Base-by-base conservation (phyloP, 2,113 vertebrate species). In the Bombycilla garrulus region DNA sequence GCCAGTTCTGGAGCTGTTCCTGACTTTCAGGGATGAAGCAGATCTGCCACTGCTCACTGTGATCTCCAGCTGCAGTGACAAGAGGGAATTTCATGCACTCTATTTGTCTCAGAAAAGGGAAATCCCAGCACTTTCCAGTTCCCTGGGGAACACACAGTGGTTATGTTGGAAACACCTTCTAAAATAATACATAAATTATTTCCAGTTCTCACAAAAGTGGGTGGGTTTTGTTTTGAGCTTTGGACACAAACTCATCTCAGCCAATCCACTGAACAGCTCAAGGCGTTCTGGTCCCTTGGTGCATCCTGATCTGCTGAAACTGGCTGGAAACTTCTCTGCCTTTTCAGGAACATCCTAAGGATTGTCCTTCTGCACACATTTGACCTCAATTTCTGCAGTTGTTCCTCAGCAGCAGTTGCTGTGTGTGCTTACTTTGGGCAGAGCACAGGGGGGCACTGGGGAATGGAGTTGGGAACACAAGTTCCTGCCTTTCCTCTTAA, bases 401-500 rank as follows among this genome's bases (percentile, higher is more conserved):
- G 8, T 18, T 26, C 57, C 61, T 81, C 13, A 42, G 15, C 25
- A 86, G 48, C 14, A 53, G 2, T 50, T 56, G 54, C 28, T 54
- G n/a, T 36, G 20, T 10, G 23, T 40, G 4, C 19, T 60, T 16
- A 8, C 28, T 47, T 50, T 29, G 44, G 35, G 77, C 22, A 66
- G 25, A 14, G 26, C 8, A 12, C 17, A 8, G 50, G 64, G 3
- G 4, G 33, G 45, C 0, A 1, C 38, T 24, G 10, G n/a, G 38
- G 77, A 54, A 69, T 15, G 7, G 38, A 71, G 8, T 18, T 44
- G 29, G 71, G 65, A 62, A 25, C 42, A 36, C 18, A 76, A 58
- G 65, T 47, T 72, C 61, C 58, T 79, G 15, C 4, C 78, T 36
- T 1, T 15, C 35, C 40, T 29, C 36, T 21, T 5, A 44, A 74